phyloP scores from a whole-genome alignment of 2,113 vertebrate species.

The Aegithalos caudatus region DNA sequence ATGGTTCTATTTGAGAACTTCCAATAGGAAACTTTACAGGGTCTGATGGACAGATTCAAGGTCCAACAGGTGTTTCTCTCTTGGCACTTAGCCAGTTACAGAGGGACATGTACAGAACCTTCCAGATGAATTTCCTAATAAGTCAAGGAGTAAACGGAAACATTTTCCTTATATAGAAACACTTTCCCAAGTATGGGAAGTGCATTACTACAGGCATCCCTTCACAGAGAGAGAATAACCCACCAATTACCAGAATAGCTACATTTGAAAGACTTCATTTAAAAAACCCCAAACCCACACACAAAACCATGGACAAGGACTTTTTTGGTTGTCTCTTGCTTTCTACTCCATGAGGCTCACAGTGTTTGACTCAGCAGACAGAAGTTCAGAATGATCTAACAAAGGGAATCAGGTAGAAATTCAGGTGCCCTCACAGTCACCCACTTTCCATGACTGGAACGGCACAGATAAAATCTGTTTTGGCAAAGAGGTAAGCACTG shows the following conservation, averaged over 20 bases:
- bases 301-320: background rate
- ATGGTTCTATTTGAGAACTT: no score
- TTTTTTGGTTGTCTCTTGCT: background rate
- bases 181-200: no score
- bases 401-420: background rate
- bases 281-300: background rate
- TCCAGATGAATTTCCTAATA: no score
- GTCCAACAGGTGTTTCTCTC: no score
- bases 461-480: background rate
- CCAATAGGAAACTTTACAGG: no score
- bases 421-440: background rate
- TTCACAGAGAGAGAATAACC: background rate
- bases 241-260: background rate
- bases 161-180: no score
- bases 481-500: background rate
- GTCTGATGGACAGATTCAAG: no score
- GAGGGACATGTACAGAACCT: no score
- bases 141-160: no score
- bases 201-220: no score
- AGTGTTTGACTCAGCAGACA: background rate
- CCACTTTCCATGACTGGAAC: fast-evolving
- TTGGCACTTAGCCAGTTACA: no score
- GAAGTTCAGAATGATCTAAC: background rate
- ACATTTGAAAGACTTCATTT: background rate
- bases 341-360: background rate